A percentile compares a stretch with the other conserved stretches of the same genome.
These are phyloP conservation scores for Haemorhous mexicanus DNA, from an alignment of 2,113 vertebrate genomes.

Conservation along the genomic window DNA sequence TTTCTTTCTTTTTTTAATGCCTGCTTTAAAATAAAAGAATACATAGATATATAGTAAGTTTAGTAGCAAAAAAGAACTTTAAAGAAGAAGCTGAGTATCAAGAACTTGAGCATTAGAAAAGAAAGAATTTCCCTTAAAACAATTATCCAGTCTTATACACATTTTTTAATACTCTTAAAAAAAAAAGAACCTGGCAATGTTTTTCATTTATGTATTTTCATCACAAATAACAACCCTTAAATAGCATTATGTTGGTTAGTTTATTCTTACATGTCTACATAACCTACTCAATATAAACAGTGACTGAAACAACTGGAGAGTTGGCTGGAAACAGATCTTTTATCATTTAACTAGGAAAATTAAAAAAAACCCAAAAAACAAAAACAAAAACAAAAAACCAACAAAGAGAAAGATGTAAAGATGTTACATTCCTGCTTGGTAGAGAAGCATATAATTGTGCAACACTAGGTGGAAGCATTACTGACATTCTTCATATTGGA, in stretches of 20 bases:
- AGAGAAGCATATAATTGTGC: background rate
- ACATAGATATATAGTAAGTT: background rate
- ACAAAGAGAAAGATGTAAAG: background rate
- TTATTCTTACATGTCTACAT: background rate
- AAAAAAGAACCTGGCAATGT: background rate
- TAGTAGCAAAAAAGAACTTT: background rate
- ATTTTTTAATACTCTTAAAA: rapidly evolving
- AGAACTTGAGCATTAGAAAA: background rate
- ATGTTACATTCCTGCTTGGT: background rate
- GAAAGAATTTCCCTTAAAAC: background rate
- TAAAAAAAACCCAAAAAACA: background rate
- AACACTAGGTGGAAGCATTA: background rate
- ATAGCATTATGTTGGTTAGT: background rate
- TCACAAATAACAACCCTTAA: background rate
- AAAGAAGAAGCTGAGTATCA: background rate
- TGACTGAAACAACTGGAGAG: background rate
- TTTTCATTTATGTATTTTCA: background rate
- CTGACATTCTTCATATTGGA: background rate
- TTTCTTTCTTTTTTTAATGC: background rate
- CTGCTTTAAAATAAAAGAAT: background rate
- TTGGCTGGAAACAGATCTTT: background rate
- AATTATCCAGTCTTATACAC: background rate
- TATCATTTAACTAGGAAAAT: background rate
- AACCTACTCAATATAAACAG: background rate
- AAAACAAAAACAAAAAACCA: background rate